phyloP scores from a whole-genome alignment of 2,113 vertebrate species.

The Anguilla japonica region DNA sequence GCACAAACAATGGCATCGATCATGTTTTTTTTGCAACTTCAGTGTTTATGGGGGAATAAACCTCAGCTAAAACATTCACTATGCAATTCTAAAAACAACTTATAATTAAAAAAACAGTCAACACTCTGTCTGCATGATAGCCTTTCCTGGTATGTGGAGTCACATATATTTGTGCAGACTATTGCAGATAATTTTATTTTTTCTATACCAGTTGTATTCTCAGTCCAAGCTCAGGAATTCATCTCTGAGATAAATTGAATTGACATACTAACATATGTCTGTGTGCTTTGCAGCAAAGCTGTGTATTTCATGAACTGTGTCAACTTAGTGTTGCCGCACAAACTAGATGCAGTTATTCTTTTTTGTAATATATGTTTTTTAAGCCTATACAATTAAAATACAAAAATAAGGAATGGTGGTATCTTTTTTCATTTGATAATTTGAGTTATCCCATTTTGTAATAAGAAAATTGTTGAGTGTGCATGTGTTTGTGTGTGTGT shows the following conservation, averaged over 20 bases:
- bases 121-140: neutral
- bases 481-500: neutral
- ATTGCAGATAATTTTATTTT: neutral
- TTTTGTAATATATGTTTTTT: slow-evolving; percentile 35
- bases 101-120: neutral
- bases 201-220: slow-evolving; percentile 6
- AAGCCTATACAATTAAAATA: slow-evolving; percentile 43
- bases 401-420: slow-evolving; percentile 48
- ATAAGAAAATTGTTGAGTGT: neutral
- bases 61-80: neutral
- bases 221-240: slow-evolving; percentile 26
- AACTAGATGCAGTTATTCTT: slow-evolving; percentile 31
- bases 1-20: neutral
- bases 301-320: slow-evolving; percentile 42
- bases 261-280: slow-evolving; percentile 46
- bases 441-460: neutral
- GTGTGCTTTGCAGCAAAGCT: slow-evolving; percentile 64
- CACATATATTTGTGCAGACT: neutral
- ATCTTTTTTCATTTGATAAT: slow-evolving; percentile 10
- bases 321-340: slow-evolving; percentile 22
- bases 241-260: slow-evolving; percentile 23
- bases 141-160: neutral
- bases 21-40: neutral
- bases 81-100: neutral
- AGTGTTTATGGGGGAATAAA: neutral